Evolutionary conservation across 2,113 vertebrate species (phyloP).

Genomic region (Scomber colias): DNA sequence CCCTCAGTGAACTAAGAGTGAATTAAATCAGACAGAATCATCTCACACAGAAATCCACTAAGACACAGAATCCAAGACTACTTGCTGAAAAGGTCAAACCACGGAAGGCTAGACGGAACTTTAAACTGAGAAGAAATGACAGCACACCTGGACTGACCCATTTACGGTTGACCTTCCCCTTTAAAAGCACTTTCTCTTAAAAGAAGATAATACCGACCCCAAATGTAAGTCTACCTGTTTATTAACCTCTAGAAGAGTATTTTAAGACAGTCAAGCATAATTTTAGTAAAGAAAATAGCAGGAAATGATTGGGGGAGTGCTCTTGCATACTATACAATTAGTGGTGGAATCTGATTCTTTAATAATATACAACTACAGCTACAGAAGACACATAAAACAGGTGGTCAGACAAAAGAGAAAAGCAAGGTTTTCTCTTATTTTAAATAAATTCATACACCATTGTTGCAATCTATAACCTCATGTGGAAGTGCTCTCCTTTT

Average conservation of each 20-base stretch:
- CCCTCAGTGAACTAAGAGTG: conserved; percentile 1
- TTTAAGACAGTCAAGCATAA: conserved; percentile 49
- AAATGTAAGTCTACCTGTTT: conserved; percentile 52
- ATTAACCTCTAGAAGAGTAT: conserved; percentile 22
- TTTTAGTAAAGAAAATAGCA: conserved; percentile 33
- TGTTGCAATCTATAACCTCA: not conserved
- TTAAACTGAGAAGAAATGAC: conserved; percentile 48
- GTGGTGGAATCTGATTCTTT: conserved; percentile 59
- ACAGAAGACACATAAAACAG: conserved; percentile 33
- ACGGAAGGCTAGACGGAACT: conserved; percentile 23
- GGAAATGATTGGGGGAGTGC: conserved; percentile 35
- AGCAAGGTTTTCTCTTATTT: not conserved
- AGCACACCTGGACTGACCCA: conserved; percentile 33
- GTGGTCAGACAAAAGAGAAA: conserved; percentile 29
- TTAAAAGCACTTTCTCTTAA: conserved; percentile 16
- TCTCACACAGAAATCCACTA: conserved; percentile 45
- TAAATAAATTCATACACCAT: not conserved
- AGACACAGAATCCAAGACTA: conserved; percentile 29
- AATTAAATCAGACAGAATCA: conserved; percentile 58
- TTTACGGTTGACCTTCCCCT: conserved; percentile 26
- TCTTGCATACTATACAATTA: conserved; percentile 45
- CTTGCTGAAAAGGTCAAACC: conserved; percentile 65
- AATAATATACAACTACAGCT: conserved; percentile 43
- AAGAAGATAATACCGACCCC: not conserved
- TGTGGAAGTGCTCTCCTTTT: not conserved